These are phyloP conservation scores for Sternarchorhynchus goeldii DNA, from an alignment of 2,797 vertebrate genomes.

Conservation along the genomic window DNA sequence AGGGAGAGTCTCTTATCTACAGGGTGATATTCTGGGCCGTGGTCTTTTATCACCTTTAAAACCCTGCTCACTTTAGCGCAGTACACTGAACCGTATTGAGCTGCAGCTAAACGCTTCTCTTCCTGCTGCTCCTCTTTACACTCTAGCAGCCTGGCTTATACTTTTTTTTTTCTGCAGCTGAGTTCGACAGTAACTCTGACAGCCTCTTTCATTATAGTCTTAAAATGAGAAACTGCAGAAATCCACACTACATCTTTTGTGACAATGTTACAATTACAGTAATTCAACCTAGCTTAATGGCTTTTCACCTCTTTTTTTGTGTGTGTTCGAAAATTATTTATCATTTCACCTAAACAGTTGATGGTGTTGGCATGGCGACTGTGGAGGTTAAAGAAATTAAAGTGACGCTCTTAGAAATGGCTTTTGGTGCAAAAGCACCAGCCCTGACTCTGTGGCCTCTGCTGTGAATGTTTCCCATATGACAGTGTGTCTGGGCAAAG, in stretches of 20 bases:
- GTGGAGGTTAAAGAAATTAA: slow-evolving; percentile 65
- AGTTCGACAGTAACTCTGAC: slow-evolving; percentile 38
- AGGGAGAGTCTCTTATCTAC: slow-evolving; percentile 77
- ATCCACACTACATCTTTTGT: slow-evolving; percentile 24
- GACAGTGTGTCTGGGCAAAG: slow-evolving; percentile 64
- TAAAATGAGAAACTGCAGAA: slow-evolving; percentile 24
- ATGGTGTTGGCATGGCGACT: slow-evolving; percentile 52
- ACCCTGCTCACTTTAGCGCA: slow-evolving; percentile 78
- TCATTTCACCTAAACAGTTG: slow-evolving; percentile 55
- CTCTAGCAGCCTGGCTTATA: slow-evolving; percentile 49
- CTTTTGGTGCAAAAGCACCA: slow-evolving; percentile 47
- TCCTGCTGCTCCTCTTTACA: slow-evolving; percentile 54
- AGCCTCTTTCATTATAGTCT: slow-evolving; percentile 27
- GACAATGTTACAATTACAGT: slow-evolving; percentile 22
- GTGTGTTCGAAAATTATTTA: slow-evolving; percentile 46
- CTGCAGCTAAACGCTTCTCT: slow-evolving; percentile 59
- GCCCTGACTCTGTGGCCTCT: slow-evolving; percentile 61
- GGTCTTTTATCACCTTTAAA: slow-evolving; percentile 80
- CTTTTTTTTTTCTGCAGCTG: slow-evolving; percentile 27
- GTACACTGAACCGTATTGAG: slow-evolving; percentile 67
- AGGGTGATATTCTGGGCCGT: slow-evolving; percentile 75
- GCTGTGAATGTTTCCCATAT: slow-evolving; percentile 60
- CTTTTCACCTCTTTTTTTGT: slow-evolving; percentile 1
- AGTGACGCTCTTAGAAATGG: slow-evolving; percentile 34
- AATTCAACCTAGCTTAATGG: slow-evolving; percentile 6